Conservation (phyloP, 2,113 vertebrate species). For the Mobula hypostoma region DNA sequence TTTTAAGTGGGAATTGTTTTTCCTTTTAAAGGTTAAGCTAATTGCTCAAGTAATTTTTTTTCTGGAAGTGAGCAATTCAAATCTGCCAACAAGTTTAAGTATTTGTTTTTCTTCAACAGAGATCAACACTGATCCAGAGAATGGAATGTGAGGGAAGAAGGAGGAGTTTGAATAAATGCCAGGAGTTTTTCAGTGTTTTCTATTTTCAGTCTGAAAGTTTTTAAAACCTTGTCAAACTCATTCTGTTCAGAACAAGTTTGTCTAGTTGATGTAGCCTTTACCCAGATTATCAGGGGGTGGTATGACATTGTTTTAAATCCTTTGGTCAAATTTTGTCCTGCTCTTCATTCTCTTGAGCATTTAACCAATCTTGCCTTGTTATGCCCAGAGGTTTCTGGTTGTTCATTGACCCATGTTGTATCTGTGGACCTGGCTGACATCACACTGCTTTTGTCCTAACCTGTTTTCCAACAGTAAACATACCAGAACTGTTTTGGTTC, state of each 20-base stretch:
- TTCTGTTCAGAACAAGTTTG: slow-evolving; percentile 63
- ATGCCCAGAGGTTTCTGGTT: slow-evolving; percentile 52
- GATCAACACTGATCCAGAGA: slow-evolving; percentile 74
- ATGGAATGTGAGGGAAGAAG: slow-evolving; percentile 74
- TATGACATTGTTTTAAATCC: slow-evolving; percentile 57
- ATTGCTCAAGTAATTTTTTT: neutral
- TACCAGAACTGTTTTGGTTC: slow-evolving; percentile 66
- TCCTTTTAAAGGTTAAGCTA: neutral
- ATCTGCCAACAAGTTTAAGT: slow-evolving; percentile 2
- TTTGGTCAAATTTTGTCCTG: slow-evolving; percentile 33
- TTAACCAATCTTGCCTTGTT: slow-evolving; percentile 61
- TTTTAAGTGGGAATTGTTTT: neutral
- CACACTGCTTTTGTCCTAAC: slow-evolving; percentile 36
- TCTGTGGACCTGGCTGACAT: slow-evolving; percentile 38
- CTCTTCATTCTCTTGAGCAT: slow-evolving; percentile 45
- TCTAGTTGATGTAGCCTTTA: slow-evolving; percentile 84
- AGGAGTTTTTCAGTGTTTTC: slow-evolving; percentile 70
- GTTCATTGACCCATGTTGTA: slow-evolving; percentile 46
- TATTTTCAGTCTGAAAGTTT: slow-evolving; percentile 76
- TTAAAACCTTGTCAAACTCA: slow-evolving; percentile 79
- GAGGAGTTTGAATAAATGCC: slow-evolving; percentile 59
- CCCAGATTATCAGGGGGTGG: slow-evolving; percentile 83
- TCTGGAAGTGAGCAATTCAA: neutral
- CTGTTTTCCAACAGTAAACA: slow-evolving; percentile 44
- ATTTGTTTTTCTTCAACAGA: slow-evolving; percentile 64